Conservation (phyloP, 2,888 invertebrate genomes). For the Leucoma salicis region DNA sequence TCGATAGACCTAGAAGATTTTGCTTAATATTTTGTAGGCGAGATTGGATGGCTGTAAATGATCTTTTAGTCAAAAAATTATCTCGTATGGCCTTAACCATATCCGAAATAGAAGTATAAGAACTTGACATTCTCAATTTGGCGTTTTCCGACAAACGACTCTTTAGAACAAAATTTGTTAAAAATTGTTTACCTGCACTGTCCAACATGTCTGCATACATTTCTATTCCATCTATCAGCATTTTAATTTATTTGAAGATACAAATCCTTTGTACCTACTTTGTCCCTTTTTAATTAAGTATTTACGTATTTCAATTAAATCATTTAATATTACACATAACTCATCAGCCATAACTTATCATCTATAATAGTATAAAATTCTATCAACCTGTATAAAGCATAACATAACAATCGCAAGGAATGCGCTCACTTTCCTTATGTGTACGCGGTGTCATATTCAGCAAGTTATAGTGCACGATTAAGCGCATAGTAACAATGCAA, state of each 20-base stretch:
- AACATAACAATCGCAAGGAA: not conserved
- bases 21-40: not conserved
- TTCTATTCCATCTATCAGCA: conserved; percentile 7
- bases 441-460: not conserved
- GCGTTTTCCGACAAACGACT: not conserved
- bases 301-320: not conserved
- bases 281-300: not conserved
- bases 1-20: not conserved
- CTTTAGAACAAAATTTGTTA: conserved; percentile 1
- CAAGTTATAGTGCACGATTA: not conserved
- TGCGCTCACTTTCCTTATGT: not conserved
- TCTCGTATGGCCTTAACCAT: not conserved
- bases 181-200: not conserved
- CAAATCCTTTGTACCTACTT: not conserved
- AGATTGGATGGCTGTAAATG: not conserved
- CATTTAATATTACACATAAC: not conserved
- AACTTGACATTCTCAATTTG: not conserved
- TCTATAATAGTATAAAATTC: not conserved
- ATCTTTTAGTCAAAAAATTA: not conserved
- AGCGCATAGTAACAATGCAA: too few relatives aligned
- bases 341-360: not conserved
- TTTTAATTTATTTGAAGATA: not conserved
- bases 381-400: not conserved
- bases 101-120: not conserved
- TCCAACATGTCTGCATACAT: conserved; percentile 9